These are phyloP conservation scores for Silurus glanis DNA, from an alignment of 2,113 vertebrate species.

Conservation along the genomic window DNA sequence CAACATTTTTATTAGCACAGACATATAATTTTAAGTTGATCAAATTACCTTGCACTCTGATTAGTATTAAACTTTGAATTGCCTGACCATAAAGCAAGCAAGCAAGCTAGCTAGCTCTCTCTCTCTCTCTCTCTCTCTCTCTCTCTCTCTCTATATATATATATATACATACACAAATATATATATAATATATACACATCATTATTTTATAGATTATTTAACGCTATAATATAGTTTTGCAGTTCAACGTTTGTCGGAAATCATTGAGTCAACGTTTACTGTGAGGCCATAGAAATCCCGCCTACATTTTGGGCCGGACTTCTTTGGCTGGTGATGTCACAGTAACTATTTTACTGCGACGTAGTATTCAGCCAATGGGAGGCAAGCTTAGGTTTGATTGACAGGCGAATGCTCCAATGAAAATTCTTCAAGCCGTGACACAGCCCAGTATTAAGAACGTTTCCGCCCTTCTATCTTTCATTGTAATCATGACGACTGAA, in stretches of 20 bases:
- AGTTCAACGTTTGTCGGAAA: neutral
- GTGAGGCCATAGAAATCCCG: neutral
- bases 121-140: too few relatives aligned
- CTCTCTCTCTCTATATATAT: too few relatives aligned
- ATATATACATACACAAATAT: neutral
- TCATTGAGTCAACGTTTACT: neutral
- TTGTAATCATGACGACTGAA: slow-evolving; percentile 80
- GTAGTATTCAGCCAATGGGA: slow-evolving; percentile 54
- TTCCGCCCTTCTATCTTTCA: slow-evolving; percentile 69
- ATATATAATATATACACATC: neutral
- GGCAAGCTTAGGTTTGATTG: slow-evolving; percentile 59
- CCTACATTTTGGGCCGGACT: neutral
- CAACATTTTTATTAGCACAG: neutral
- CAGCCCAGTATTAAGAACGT: slow-evolving; percentile 69
- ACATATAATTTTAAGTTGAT: neutral
- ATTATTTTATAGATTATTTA: too few relatives aligned
- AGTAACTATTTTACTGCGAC: neutral
- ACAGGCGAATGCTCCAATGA: slow-evolving; percentile 64
- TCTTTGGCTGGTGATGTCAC: neutral
- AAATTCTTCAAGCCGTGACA: slow-evolving; percentile 31
- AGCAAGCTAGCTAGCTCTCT: neutral
- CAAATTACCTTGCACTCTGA: neutral
- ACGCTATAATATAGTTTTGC: too few relatives aligned
- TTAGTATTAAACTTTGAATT: neutral
- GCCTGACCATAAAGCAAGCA: neutral